These are phyloP conservation scores for Nysson spinosus DNA, from an alignment of 2,888 invertebrate genomes.

Conservation along the genomic window DNA sequence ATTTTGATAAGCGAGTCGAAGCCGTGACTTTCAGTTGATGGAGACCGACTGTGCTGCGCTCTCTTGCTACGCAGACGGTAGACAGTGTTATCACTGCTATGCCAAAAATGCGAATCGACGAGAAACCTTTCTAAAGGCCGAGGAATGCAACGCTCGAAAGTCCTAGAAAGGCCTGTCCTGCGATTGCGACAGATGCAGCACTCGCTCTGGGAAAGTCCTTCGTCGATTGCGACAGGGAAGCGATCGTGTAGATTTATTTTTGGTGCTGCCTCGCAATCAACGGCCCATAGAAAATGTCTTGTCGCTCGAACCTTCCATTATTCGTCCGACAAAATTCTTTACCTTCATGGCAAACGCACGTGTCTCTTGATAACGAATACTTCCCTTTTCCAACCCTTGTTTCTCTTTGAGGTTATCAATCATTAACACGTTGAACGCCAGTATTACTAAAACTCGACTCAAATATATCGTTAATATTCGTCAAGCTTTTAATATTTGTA, in stretches of 20 bases:
- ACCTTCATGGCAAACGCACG: background rate
- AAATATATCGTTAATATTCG: too few species aligned
- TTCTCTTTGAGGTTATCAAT: too few species aligned
- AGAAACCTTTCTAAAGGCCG: slow-evolving; percentile 49
- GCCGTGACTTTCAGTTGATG: slow-evolving; percentile 30
- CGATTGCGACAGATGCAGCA: slow-evolving; percentile 32
- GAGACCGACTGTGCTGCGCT: background rate
- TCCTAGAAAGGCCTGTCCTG: slow-evolving; percentile 43
- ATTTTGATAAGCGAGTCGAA: slow-evolving; percentile 41
- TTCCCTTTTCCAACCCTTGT: too few species aligned
- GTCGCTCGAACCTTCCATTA: background rate
- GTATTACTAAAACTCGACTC: too few species aligned
- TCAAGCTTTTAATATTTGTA: too few species aligned
- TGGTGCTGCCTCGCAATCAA: background rate
- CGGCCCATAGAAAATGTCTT: background rate
- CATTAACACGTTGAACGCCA: too few species aligned
- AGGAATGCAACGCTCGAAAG: slow-evolving; percentile 47
- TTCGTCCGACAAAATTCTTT: background rate
- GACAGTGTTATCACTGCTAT: slow-evolving; percentile 43
- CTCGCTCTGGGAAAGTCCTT: slow-evolving; percentile 25
- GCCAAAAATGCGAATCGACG: slow-evolving; percentile 47
- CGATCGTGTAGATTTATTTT: slow-evolving; percentile 17
- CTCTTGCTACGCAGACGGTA: slow-evolving; percentile 13
- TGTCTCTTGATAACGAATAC: background rate
- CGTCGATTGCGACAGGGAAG: slow-evolving; percentile 4